These are phyloP conservation scores for Priocnemis perturbator DNA, from an alignment of 2,888 invertebrate species.

Conservation along the genomic window DNA sequence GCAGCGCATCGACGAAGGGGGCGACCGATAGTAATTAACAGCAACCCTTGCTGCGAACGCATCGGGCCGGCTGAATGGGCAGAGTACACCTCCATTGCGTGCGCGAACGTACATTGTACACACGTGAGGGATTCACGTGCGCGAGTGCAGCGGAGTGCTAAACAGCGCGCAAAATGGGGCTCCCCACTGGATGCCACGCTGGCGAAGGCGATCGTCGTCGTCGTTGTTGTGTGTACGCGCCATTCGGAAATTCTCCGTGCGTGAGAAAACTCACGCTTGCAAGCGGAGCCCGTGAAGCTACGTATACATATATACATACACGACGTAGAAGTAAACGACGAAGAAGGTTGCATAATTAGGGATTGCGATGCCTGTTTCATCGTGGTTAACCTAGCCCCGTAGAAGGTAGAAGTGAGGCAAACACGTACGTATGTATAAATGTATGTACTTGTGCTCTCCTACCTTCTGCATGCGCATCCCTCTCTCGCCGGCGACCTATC, in stretches of 20 bases:
- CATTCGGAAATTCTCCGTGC: conserved; percentile 60
- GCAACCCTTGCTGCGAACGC: background rate
- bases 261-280: conserved; percentile 66
- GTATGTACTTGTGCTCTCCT: conserved; percentile 7
- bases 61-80: background rate
- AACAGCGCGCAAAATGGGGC: conserved; percentile 34
- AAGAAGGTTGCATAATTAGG: conserved; percentile 68
- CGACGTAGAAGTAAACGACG: conserved; percentile 42
- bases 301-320: no score
- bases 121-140: no score
- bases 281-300: conserved; percentile 17
- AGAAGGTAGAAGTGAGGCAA: conserved; percentile 43
- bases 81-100: no score
- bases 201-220: conserved; percentile 28
- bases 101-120: no score
- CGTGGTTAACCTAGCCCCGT: conserved; percentile 22
- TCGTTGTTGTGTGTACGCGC: conserved; percentile 12
- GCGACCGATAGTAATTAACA: background rate
- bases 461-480: conserved; percentile 21
- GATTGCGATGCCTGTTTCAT: conserved; percentile 64
- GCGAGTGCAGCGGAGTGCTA: conserved; percentile 19
- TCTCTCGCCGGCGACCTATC: background rate
- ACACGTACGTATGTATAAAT: conserved; percentile 36
- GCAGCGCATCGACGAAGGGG: background rate
- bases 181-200: conserved; percentile 34